Base-by-base conservation (phyloP, 2,113 vertebrate genomes). In the Synodontis membranacea region DNA sequence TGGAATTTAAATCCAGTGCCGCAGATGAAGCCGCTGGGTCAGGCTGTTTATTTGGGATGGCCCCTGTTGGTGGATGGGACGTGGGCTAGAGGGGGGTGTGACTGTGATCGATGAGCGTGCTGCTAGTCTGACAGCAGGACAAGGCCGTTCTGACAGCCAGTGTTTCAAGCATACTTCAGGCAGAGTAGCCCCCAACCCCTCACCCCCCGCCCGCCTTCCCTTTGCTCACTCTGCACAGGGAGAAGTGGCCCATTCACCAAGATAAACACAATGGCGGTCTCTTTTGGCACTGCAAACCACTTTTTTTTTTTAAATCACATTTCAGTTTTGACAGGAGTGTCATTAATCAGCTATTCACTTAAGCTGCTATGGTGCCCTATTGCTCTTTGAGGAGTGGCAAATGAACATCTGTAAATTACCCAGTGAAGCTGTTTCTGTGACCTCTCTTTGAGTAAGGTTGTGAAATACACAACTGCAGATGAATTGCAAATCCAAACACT, bases 21-120 rank as follows among this genome's bases (percentile, higher is more conserved):
- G 85, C 82, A 90, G 92, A 88, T 72, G 89, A 88, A 88, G 75
- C 79, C 89, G 28, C 82, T 92, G 90, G 91, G 91, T 80, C 79
- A 84, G 88, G 72, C 89, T 94, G 91, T 91, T 94, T 91, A 92
- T 91, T 89, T 92, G 90, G 88, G 88, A 92, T 90, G 94, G 92
- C 89, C 89, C 91, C 91, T 48, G 3, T 86, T 86, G 88, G 92
- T 91, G 92, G 88, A 84, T 92, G 88, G 90, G 90, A 93, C 92
- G 88, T 88, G 88, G 93, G 93, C 81, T n/a, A 0, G 90, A 91
- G 89, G 87, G 90, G 88, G 48, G 89, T 1, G 42, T 93, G 93
- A 94, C 91, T 91, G 93, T 95, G 93, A 96, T 92, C 87, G 93
- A 95, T 94, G 93, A 93, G 89, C 88, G 86, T 86, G 4, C 23